Percentiles rank a stretch among this genome's conserved stretches.
These are phyloP conservation scores for Oncorhynchus mykiss DNA, from an alignment of 2,113 vertebrate species.

Conservation along the genomic window DNA sequence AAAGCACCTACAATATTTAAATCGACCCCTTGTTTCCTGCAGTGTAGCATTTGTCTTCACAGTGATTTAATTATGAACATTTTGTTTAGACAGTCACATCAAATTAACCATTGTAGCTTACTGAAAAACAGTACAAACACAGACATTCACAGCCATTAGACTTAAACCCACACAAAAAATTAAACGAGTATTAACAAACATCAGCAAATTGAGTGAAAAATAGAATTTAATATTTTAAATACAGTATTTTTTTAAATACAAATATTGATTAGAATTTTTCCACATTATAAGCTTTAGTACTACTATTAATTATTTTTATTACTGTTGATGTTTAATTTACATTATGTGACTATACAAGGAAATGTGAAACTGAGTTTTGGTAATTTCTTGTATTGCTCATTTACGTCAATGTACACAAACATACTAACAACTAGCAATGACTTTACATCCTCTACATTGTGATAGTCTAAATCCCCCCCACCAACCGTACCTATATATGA, in stretches of 20 bases:
- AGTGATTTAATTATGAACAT: conserved; percentile 77
- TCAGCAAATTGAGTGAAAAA: conserved; percentile 83
- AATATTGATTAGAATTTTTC: conserved; percentile 79
- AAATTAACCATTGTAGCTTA: conserved; percentile 63
- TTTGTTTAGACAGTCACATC: conserved; percentile 74
- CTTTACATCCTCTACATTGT: conserved; percentile 54
- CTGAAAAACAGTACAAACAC: conserved; percentile 54
- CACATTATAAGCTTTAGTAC: conserved; percentile 72
- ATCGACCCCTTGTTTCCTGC: conserved; percentile 62
- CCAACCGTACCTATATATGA: conserved; percentile 40
- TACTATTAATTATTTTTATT: conserved; percentile 69
- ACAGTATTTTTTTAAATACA: conserved; percentile 80
- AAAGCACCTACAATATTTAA: conserved; percentile 78
- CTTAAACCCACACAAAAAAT: conserved; percentile 63
- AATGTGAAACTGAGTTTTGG: conserved; percentile 73
- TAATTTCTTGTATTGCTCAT: conserved; percentile 83
- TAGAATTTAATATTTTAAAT: conserved; percentile 86
- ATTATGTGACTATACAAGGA: conserved; percentile 74
- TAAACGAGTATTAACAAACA: conserved; percentile 77
- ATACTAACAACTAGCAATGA: conserved; percentile 62
- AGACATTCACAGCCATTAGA: conserved; percentile 72
- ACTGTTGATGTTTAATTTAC: conserved; percentile 77
- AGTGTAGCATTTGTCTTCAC: conserved; percentile 73
- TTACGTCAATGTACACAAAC: conserved; percentile 77
- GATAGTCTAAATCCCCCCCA: conserved; percentile 42